These are phyloP conservation scores for Gordius sp. DNA, from an alignment of 2,888 invertebrate species.

Conservation along the genomic window DNA sequence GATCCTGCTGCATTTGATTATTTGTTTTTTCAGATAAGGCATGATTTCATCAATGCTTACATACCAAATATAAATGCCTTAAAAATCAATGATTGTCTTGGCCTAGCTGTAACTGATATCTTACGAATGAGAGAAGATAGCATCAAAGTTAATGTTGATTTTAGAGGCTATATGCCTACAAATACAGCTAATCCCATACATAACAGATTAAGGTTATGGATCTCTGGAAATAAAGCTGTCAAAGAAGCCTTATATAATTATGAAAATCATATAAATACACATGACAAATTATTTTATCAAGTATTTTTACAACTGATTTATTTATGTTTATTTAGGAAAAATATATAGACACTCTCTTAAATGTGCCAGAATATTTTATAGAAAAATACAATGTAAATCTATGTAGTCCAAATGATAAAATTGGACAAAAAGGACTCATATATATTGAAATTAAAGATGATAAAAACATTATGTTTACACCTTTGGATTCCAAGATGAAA, in stretches of 20 bases:
- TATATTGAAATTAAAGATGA: background rate
- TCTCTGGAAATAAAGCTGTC: background rate
- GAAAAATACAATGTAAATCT: background rate
- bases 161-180: background rate
- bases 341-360: constrained; percentile 1
- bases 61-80: background rate
- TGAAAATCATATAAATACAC: background rate
- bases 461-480: background rate
- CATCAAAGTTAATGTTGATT: background rate
- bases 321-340: constrained; percentile 6
- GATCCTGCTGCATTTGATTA: background rate
- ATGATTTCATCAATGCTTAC: background rate
- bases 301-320: background rate
- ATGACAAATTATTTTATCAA: background rate
- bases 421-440: background rate
- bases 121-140: background rate
- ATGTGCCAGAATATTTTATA: constrained; percentile 9
- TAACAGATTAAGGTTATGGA: constrained; percentile 2
- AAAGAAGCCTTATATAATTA: background rate
- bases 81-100: constrained; percentile 2
- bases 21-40: background rate
- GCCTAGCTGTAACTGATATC: constrained; percentile 4
- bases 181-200: background rate
- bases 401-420: background rate
- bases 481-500: background rate